These are phyloP conservation scores for Colletes latitarsis DNA, from an alignment of 1,140 invertebrate species.

Conservation along the genomic window DNA sequence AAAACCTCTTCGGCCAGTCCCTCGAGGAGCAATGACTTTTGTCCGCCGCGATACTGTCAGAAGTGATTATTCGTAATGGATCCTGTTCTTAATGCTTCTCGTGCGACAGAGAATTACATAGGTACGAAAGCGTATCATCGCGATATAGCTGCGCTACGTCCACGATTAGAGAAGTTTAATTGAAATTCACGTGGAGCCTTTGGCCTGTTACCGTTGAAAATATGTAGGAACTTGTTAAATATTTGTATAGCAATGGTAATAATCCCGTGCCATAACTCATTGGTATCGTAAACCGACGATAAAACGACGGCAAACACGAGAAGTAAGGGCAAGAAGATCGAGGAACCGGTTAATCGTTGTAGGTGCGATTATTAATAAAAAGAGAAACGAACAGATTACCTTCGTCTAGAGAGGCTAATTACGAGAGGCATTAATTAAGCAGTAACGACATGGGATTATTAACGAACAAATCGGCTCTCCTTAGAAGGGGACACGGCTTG, in stretches of 20 bases:
- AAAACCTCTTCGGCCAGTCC: constrained; percentile 64
- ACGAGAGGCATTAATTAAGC: constrained; percentile 47
- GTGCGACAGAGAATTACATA: constrained; percentile 16
- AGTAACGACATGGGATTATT: constrained; percentile 48
- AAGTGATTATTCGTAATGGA: constrained; percentile 59
- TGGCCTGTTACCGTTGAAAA: background rate
- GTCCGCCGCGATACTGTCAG: constrained; percentile 59
- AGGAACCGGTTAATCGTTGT: constrained; percentile 35
- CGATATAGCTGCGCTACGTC: too few relatives aligned
- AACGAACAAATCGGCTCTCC: constrained; percentile 57
- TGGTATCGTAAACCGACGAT: constrained; percentile 30
- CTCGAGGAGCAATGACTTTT: constrained; percentile 72
- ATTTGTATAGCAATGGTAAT: constrained; percentile 17
- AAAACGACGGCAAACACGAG: constrained; percentile 23
- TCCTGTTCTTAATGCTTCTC: constrained; percentile 48
- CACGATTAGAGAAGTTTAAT: background rate
- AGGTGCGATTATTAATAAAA: constrained; percentile 22
- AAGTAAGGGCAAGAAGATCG: background rate
- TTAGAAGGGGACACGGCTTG: constrained; percentile 49
- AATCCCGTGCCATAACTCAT: constrained; percentile 21
- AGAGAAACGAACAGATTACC: constrained; percentile 24
- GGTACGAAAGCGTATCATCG: too few relatives aligned
- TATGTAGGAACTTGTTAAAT: background rate
- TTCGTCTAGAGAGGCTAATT: constrained; percentile 45
- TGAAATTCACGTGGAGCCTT: background rate